Percentiles rank a stretch among this genome's conserved stretches.
Conservation (phyloP, 23 tunicate species). For the Trididemnum clinides region DNA sequence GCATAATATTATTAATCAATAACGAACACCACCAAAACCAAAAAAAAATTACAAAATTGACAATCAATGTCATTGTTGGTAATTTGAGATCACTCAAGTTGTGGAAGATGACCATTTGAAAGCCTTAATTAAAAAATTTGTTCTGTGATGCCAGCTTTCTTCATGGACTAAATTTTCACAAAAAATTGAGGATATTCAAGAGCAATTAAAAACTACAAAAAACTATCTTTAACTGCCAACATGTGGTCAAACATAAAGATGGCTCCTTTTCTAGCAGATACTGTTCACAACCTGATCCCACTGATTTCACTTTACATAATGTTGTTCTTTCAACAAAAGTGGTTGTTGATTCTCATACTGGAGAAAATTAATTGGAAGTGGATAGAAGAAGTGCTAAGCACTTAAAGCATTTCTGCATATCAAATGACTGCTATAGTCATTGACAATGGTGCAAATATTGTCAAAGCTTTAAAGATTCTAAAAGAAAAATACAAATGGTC, state of each 20-base stretch:
- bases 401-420: neutral
- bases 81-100: neutral
- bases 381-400: neutral
- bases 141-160: neutral
- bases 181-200: neutral
- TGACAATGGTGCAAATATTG: slow-evolving; percentile 6
- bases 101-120: slow-evolving; percentile 8
- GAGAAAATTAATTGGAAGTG: neutral
- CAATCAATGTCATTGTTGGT: slow-evolving; percentile 2
- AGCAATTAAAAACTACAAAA: neutral
- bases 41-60: neutral
- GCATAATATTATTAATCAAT: neutral
- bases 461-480: neutral
- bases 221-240: neutral
- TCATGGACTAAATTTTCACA: neutral
- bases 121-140: neutral
- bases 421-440: neutral
- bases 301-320: neutral
- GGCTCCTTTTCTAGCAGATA: neutral
- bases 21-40: neutral
- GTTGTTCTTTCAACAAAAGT: slow-evolving; percentile 6
- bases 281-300: neutral
- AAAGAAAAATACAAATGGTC: neutral
- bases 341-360: neutral
- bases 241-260: neutral